A percentile compares a stretch with the other conserved stretches of the same genome.
These are phyloP conservation scores for Athalia rosae DNA, from an alignment of 2,888 invertebrate species.

Conservation along the genomic window DNA sequence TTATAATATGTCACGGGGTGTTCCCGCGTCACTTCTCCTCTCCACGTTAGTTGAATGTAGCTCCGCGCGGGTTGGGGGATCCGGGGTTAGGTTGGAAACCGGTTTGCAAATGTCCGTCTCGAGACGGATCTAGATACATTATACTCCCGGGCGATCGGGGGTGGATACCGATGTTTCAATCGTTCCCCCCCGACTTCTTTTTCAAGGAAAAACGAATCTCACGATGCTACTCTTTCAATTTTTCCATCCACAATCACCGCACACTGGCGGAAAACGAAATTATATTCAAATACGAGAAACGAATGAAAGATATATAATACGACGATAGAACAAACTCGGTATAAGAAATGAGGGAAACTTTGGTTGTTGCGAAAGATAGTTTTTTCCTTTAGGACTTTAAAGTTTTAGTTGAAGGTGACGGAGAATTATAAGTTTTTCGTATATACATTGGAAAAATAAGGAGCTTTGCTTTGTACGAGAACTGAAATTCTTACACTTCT, in stretches of 20 bases:
- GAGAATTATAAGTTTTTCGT: constrained; percentile 31
- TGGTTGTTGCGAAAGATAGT: too few relatives aligned
- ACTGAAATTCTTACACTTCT: neutral
- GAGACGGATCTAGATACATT: neutral
- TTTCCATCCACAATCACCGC: too few relatives aligned
- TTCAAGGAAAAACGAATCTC: too few relatives aligned
- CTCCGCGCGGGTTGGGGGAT: neutral
- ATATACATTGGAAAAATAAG: constrained; percentile 10
- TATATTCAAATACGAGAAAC: too few relatives aligned
- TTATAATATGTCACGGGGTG: too few relatives aligned
- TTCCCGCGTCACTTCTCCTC: too few relatives aligned
- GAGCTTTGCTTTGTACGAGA: neutral
- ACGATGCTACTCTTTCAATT: too few relatives aligned
- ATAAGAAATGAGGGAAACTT: too few relatives aligned
- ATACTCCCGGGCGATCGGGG: neutral
- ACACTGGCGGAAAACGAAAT: too few relatives aligned
- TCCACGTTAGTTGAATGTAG: neutral
- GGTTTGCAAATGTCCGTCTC: constrained; percentile 18
- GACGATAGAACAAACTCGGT: too few relatives aligned
- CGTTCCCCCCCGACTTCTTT: neutral
- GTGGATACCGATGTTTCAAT: neutral
- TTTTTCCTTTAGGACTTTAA: constrained; percentile 11
- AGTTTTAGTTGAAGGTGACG: constrained; percentile 40
- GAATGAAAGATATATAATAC: too few relatives aligned
- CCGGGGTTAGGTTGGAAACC: neutral